Evolutionary conservation across 2,113 vertebrate genomes (phyloP), one percentile per base, ranked within the genome.

Genomic region (Clarias gariepinus): DNA sequence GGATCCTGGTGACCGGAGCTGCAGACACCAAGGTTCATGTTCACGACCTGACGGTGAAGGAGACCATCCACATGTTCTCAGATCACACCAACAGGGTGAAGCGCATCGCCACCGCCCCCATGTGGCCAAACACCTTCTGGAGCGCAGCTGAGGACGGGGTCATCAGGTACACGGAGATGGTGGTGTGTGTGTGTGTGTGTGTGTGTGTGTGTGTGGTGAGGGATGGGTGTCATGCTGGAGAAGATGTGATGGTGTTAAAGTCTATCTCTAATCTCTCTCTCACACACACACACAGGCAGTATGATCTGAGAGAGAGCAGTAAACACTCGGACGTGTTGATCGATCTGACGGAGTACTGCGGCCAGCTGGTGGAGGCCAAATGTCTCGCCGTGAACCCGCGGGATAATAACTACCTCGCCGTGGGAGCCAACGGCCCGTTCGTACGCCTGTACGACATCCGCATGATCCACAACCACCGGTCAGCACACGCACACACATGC

Each of bases 81-180:
- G 98, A 99, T 88, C 98, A 99, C 87, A 99, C 98, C 33, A 99
- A 99, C 92, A 94, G 98, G 23, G 98, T 99, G 33, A 99, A 99
- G 88, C 94, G 98, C 60, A 99, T 99, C 1, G 98, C 98, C 90
- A 99, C 98, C 0, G 98, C 98, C 0, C 97, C 98, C 88, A 98
- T 99, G 97, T 99, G 98, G 98, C 98, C 98, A 61, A 98, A 98
- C 94, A 99, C 97, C 2, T 99, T 99, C 94, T 99, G 98, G 98
- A 99, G 98, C 15, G 98, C 98, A 5, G 98, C 97, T 0, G 98
- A 99, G 87, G 98, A 99, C 0, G 98, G 98, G 30, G 94, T 98
- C 19, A 97, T 99, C 92, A 96, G 98, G 98, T 99, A 89, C 87
- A 90, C 1, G 3, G 52, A 41, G 19, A 18, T 3, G 2, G 41